These are phyloP conservation scores for Prunella himalayana DNA, from an alignment of 2,113 vertebrate species.

Conservation along the genomic window DNA sequence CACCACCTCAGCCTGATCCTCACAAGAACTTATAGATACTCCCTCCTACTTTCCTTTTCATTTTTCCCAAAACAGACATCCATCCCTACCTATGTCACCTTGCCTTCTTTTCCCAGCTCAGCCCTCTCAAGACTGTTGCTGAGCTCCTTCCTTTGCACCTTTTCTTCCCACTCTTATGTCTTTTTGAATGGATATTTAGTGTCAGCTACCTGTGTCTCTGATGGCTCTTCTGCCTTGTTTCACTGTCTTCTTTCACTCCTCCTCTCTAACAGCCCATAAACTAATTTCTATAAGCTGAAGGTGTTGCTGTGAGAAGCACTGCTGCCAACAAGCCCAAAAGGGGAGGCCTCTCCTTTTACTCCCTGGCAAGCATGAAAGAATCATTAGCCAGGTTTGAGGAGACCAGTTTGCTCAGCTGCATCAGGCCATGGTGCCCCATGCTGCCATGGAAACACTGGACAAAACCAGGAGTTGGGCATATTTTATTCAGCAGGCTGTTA, in stretches of 20 bases:
- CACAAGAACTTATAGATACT: not conserved
- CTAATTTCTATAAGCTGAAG: not conserved
- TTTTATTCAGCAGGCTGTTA: not conserved
- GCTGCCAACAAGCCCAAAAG: accelerated
- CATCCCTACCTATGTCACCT: accelerated
- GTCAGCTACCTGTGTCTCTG: accelerated
- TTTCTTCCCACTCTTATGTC: accelerated
- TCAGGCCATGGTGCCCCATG: not conserved
- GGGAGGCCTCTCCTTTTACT: not conserved
- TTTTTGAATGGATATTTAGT: accelerated
- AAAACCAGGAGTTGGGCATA: not conserved
- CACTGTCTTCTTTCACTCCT: not conserved
- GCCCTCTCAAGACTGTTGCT: not conserved
- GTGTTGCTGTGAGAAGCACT: not conserved
- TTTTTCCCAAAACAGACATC: not conserved
- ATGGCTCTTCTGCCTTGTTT: not conserved
- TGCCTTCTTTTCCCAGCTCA: not conserved
- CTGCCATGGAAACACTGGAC: not conserved
- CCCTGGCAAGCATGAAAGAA: not conserved
- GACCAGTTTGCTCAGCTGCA: not conserved
- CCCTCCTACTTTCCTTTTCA: not conserved
- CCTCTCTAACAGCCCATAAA: not conserved
- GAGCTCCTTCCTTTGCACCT: not conserved
- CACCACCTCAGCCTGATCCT: not conserved
- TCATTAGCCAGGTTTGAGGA: not conserved